These are phyloP conservation scores for Lophotis ruficrista DNA, from an alignment of 2,113 vertebrate species.

Conservation along the genomic window DNA sequence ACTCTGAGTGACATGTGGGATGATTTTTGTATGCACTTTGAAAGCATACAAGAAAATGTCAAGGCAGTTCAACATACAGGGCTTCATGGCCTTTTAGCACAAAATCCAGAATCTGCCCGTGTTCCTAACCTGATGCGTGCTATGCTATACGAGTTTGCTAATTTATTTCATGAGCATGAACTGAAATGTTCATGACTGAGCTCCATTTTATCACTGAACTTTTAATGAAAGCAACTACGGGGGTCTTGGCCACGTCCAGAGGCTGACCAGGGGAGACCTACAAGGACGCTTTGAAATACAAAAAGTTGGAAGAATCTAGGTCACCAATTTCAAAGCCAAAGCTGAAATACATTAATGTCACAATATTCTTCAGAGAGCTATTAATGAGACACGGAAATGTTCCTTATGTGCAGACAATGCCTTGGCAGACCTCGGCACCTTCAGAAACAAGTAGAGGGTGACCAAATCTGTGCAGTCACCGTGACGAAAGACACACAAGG, in stretches of 20 bases:
- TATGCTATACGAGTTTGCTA: neutral
- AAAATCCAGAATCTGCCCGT: neutral
- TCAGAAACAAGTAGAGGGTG: neutral
- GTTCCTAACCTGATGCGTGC: neutral
- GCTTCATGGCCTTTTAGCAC: neutral
- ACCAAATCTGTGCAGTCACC: neutral
- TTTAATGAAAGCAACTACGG: neutral
- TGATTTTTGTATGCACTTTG: fast-evolving
- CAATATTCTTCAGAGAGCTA: neutral
- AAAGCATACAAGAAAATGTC: neutral
- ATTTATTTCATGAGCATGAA: neutral
- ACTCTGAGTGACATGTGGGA: neutral
- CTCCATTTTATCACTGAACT: neutral
- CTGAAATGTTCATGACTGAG: neutral
- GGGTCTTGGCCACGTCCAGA: neutral
- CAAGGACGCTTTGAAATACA: neutral
- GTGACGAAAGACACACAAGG: neutral
- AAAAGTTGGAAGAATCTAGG: neutral
- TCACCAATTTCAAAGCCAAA: neutral
- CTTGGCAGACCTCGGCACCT: neutral
- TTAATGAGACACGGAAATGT: neutral
- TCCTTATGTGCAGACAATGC: neutral
- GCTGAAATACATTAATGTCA: neutral
- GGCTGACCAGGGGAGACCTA: neutral
- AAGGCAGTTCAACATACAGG: neutral